Evolutionary conservation across 2,797 vertebrate genomes (phyloP).

Genomic region (Dicrostonyx torquatus): DNA sequence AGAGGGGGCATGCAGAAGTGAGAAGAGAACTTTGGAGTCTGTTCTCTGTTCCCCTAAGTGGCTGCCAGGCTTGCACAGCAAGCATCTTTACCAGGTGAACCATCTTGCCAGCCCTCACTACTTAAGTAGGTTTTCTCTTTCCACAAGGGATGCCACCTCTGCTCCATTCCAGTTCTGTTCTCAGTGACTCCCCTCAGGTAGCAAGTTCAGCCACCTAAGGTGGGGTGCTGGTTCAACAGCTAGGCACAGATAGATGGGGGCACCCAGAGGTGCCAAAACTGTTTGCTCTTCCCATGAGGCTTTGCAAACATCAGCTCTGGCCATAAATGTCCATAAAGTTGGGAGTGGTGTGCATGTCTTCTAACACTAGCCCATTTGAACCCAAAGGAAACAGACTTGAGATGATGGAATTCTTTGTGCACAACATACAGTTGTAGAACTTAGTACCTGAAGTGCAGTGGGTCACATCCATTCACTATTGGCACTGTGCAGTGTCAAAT

Average conservation of each 20-base stretch:
- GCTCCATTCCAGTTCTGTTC: neutral
- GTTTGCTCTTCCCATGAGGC: conserved; percentile 13
- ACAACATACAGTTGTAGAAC: neutral
- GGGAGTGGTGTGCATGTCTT: neutral
- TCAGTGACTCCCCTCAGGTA: neutral
- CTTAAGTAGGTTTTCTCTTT: neutral
- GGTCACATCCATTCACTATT: neutral
- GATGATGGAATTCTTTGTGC: neutral
- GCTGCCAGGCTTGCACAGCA: neutral
- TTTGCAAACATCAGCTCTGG: neutral
- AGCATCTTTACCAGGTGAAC: neutral
- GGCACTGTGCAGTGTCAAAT: neutral
- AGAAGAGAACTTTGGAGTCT: neutral
- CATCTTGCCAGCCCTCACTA: neutral
- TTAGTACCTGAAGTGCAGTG: neutral
- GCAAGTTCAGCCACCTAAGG: neutral
- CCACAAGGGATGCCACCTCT: neutral
- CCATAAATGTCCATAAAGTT: neutral
- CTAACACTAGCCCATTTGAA: conserved; percentile 8
- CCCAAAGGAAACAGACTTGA: neutral
- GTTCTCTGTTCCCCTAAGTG: neutral
- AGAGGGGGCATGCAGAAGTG: neutral
- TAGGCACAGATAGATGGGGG: neutral
- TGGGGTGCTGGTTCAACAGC: neutral
- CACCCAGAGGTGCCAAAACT: neutral